Conservation (phyloP, 2,113 vertebrate genomes). For the Ardeotis arabs region DNA sequence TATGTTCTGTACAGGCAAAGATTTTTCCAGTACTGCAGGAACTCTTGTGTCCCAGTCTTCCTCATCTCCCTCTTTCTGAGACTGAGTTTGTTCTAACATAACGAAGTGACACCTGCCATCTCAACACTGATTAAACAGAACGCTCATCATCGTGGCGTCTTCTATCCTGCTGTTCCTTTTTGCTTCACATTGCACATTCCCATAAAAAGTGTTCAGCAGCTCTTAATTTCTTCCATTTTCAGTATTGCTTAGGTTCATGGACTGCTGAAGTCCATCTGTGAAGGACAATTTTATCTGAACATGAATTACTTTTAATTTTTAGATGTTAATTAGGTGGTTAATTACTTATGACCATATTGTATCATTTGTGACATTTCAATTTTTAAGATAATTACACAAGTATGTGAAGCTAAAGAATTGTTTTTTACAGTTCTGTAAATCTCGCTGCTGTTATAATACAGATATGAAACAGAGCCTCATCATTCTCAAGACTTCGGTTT, state of each 20-base stretch:
- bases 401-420: background rate
- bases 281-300: constrained; percentile 68
- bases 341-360: constrained; percentile 74
- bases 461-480: background rate
- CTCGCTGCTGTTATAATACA: background rate
- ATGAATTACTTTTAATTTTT: constrained; percentile 72
- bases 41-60: background rate
- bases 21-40: background rate
- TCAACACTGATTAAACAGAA: background rate
- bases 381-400: constrained; percentile 68
- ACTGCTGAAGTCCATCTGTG: constrained; percentile 10
- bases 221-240: background rate
- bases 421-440: background rate
- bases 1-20: background rate
- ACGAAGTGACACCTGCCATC: background rate
- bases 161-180: background rate
- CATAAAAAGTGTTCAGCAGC: background rate
- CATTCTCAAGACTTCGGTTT: background rate
- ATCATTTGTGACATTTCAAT: constrained; percentile 71
- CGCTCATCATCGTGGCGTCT: background rate
- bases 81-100: background rate
- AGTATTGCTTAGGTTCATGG: background rate
- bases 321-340: constrained; percentile 75
- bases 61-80: background rate
- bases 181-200: background rate